Evolutionary conservation across 2,113 vertebrate species (phyloP), one percentile per base, ranked within the genome.

Genomic region (Taxidea taxus): DNA sequence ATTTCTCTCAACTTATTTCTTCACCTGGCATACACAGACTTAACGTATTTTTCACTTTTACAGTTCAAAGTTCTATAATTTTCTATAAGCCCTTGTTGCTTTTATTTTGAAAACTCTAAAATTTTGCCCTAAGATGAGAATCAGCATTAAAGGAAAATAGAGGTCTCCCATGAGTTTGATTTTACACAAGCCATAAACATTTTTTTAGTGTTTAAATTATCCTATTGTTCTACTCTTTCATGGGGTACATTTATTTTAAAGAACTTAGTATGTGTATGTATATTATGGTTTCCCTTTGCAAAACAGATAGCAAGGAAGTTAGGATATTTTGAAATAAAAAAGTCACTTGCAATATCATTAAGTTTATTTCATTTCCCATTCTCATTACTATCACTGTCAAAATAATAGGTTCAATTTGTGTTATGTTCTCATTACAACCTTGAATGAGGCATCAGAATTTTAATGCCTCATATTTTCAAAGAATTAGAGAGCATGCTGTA

Each of bases 311-410:
- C 3, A 86, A 97, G 75, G 84, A 56, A 80, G 42, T 98, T 97
- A 11, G 96, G 27, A 94, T 86, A 21, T 21, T 13, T 90, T 72
- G n/a, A 91, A 89, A 58, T 77, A 87, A 87, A 92, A 87, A n/a
- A 97, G 92, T 96, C 75, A 90, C 68, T 96, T 90, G 42, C 83
- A 97, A 12, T 97, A 86, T 94, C 80, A 95, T 97, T 96, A 97
- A 94, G 83, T 97, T 98, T 97, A 97, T 97, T 98, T 95, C 51
- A 39, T 97, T 98, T 98, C 62, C 82, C 37, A 88, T 96, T 98
- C 93, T 98, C 93, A 97, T 98, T 98, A 97, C 34, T 97, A 96
- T 98, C 97, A 90, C 54, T 98, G 97, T 97, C 98, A 98, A 98
- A 98, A 98, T 98, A 98, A 98, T 87, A 98, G 83, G 58, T 97